Percentiles rank a stretch among this genome's conserved stretches.
Evolutionary conservation across 2,113 vertebrate genomes (phyloP).

Genomic region (Hippoglossus stenolepis): DNA sequence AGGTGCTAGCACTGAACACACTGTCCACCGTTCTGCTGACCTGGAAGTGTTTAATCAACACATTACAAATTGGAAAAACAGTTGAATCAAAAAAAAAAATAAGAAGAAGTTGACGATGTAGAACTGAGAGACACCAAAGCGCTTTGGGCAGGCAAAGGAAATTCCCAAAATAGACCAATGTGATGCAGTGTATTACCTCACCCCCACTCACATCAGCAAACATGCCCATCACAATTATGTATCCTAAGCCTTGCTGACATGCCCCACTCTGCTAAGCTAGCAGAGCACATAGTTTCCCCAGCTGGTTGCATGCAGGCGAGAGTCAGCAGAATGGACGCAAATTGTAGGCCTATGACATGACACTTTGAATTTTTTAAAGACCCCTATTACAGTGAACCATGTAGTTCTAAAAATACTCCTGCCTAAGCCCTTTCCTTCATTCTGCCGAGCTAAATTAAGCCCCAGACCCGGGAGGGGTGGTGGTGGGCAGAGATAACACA

Average conservation of each 20-base stretch:
- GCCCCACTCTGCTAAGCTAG: constrained; percentile 50
- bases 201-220: constrained; percentile 70
- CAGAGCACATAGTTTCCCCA: constrained; percentile 40
- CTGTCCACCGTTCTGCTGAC: background rate
- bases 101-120: constrained; percentile 17
- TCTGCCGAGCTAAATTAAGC: constrained; percentile 68
- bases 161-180: constrained; percentile 69
- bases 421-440: constrained; percentile 55
- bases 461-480: constrained; percentile 40
- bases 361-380: constrained; percentile 67
- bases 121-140: constrained; percentile 54
- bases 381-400: constrained; percentile 44
- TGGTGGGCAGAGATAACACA: constrained; percentile 62
- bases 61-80: constrained; percentile 11
- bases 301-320: constrained; percentile 14
- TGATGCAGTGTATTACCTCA: constrained; percentile 70
- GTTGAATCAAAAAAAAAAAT: background rate
- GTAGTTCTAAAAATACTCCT: constrained; percentile 69
- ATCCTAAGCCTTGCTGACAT: constrained; percentile 63
- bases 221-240: constrained; percentile 67
- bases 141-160: constrained; percentile 57
- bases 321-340: constrained; percentile 49
- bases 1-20: background rate
- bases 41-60: constrained; percentile 8
- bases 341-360: constrained; percentile 56